These are phyloP conservation scores for Hofmannophila pseudospretella DNA, from an alignment of 2,888 invertebrate species.

Conservation along the genomic window DNA sequence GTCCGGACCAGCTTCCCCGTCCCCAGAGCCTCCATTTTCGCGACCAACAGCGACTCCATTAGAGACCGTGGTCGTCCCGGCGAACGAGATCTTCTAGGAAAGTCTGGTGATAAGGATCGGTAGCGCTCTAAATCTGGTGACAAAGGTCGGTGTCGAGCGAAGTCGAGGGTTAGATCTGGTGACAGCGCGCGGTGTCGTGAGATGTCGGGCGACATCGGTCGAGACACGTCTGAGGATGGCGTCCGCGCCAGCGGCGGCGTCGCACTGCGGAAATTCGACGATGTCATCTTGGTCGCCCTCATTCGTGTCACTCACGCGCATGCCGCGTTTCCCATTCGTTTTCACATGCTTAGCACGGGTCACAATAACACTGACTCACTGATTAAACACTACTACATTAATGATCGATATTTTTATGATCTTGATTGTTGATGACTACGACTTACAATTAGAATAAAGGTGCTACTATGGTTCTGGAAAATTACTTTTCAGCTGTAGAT, in stretches of 20 bases:
- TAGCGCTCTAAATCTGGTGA: conserved; percentile 59
- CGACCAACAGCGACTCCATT: conserved; percentile 88
- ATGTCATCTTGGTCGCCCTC: conserved; percentile 74
- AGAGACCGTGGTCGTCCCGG: conserved; percentile 83
- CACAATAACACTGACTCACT: background rate
- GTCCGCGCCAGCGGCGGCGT: conserved; percentile 72
- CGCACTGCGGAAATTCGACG: conserved; percentile 68
- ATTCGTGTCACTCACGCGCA: conserved; percentile 33
- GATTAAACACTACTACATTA: background rate
- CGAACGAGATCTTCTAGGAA: conserved; percentile 62
- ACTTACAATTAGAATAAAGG: too few species aligned
- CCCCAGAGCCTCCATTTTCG: conserved; percentile 87
- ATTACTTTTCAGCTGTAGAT: too few species aligned
- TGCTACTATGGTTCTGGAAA: too few species aligned
- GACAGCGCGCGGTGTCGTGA: conserved; percentile 53
- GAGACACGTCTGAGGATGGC: conserved; percentile 56
- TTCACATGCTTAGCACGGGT: conserved; percentile 1
- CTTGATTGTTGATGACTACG: background rate
- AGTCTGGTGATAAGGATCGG: conserved; percentile 64
- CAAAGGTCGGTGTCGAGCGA: conserved; percentile 49
- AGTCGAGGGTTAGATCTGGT: conserved; percentile 56
- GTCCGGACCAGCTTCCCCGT: conserved; percentile 81
- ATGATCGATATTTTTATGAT: background rate
- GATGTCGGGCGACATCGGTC: conserved; percentile 55
- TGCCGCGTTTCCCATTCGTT: conserved; percentile 10